Evolutionary conservation across 2,113 vertebrate species (phyloP).

Genomic region (Brachionichthys hirsutus): DNA sequence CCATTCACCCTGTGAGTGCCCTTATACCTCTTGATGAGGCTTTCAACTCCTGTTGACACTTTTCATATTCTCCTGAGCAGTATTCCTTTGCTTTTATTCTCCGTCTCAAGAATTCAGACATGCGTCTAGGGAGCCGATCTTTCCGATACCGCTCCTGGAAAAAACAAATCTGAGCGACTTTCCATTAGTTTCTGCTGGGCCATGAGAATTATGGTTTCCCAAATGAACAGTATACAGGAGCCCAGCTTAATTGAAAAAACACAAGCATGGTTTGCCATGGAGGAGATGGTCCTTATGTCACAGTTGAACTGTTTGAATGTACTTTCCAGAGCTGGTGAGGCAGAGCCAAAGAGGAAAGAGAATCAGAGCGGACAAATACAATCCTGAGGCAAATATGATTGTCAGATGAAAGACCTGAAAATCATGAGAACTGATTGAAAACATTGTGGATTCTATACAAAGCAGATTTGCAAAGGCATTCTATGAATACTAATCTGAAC

Average conservation of each 20-base stretch:
- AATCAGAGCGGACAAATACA: slow-evolving; percentile 50
- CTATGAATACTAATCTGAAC: slow-evolving; percentile 1
- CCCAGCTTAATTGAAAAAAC: slow-evolving; percentile 82
- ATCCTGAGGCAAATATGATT: slow-evolving; percentile 41
- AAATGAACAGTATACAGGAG: slow-evolving; percentile 80
- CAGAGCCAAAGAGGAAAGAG: slow-evolving; percentile 55
- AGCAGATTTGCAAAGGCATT: slow-evolving; percentile 6
- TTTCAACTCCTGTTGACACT: slow-evolving; percentile 50
- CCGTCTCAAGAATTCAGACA: slow-evolving; percentile 44
- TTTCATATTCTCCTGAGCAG: slow-evolving; percentile 29
- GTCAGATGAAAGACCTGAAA: slow-evolving; percentile 45
- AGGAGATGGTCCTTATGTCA: slow-evolving; percentile 79
- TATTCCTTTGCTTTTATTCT: slow-evolving; percentile 44
- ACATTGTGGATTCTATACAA: slow-evolving; percentile 17
- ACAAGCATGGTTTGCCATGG: slow-evolving; percentile 75
- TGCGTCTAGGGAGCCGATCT: slow-evolving; percentile 56
- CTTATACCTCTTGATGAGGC: slow-evolving; percentile 27
- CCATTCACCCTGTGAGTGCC: slow-evolving; percentile 30
- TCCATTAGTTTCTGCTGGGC: slow-evolving; percentile 79
- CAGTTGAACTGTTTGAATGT: slow-evolving; percentile 74
- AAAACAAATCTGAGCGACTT: slow-evolving; percentile 75
- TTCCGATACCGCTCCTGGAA: slow-evolving; percentile 72
- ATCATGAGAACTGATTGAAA: slow-evolving; percentile 31
- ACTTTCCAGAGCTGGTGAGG: slow-evolving; percentile 78
- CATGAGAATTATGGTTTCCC: slow-evolving; percentile 81